Base-by-base conservation (phyloP, 2,797 vertebrate species). In the Hyperoplus immaculatus region DNA sequence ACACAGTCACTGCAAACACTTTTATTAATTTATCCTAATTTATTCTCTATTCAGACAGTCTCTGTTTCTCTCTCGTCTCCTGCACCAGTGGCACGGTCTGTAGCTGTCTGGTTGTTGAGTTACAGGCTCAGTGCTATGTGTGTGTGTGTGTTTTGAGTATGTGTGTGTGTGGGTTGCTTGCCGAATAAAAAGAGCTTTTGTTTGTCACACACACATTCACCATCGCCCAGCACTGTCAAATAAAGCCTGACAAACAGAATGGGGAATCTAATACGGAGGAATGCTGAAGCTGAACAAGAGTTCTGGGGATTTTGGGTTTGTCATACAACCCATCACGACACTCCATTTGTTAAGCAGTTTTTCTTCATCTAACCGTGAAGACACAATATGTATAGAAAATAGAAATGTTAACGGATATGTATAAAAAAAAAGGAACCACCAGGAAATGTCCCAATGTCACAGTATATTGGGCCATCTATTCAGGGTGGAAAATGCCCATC, bases 161-260 rank as follows among this genome's bases (percentile, higher is more conserved):
- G 39, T 62, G 78, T 61, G 50, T 47, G 66, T 38, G 54, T 45
- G 72, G 21, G 41, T 3, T 43, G 8, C 41, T 14, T 41, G 43
- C 36, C 2, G 46, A 70, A 62, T 84, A 78, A 85, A 90, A 54
- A 46, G 76, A 69, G 10, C 80, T 87, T 84, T 87, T 87, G 85
- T 87, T 57, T 45, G 59, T 6, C 49, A 65, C 56, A 56, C 56
- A 56, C 76, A 72, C 73, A 77, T 83, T 82, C 72, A 36, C 63
- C 59, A 13, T 59, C 67, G 58, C 69, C 16, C 71, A 29, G 49
- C 75, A 36, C 49, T 15, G 47, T 71, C 70, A 56, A 69, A 69
- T 12, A 57, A 72, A 65, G 36, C 51, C 63, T 36, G 69, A 75
- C 64, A 54, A 71, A 68, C 57, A 65, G 39, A 64, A 5, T 12